Conservation (phyloP, 2,113 vertebrate species). For the Mustelus asterias region DNA sequence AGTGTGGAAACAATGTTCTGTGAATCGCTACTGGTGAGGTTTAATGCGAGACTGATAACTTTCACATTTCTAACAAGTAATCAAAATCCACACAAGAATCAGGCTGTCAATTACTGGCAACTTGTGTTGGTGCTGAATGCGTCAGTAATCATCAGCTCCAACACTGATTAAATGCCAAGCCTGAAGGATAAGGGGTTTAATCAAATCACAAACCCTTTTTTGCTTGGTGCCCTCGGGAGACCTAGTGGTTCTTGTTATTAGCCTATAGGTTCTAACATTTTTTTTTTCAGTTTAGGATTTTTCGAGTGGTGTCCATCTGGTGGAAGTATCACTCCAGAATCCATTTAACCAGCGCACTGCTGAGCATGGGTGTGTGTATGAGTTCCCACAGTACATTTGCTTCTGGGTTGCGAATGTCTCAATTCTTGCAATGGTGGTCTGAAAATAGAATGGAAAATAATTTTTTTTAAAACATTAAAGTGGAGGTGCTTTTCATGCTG, state of each 20-base stretch:
- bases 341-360: not conserved
- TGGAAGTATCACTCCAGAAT: not conserved
- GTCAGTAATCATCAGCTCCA: conserved; percentile 18
- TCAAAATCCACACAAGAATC: conserved; percentile 3
- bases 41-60: not conserved
- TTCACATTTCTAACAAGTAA: not conserved
- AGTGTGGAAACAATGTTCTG: conserved; percentile 5
- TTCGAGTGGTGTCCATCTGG: not conserved
- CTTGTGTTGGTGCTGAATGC: not conserved
- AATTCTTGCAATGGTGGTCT: not conserved
- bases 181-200: not conserved
- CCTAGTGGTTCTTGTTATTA: not conserved
- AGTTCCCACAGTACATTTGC: not conserved
- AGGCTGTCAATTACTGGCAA: not conserved
- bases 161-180: conserved; percentile 7
- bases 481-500: not conserved
- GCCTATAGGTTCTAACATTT: not conserved
- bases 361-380: not conserved
- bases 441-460: not conserved
- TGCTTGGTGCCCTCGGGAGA: not conserved
- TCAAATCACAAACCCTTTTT: conserved; percentile 14
- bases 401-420: not conserved
- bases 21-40: not conserved
- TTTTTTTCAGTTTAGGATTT: not conserved
- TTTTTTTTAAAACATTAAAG: not conserved